Conservation (phyloP, 2,113 vertebrate genomes). For the Pluvianellus socialis region DNA sequence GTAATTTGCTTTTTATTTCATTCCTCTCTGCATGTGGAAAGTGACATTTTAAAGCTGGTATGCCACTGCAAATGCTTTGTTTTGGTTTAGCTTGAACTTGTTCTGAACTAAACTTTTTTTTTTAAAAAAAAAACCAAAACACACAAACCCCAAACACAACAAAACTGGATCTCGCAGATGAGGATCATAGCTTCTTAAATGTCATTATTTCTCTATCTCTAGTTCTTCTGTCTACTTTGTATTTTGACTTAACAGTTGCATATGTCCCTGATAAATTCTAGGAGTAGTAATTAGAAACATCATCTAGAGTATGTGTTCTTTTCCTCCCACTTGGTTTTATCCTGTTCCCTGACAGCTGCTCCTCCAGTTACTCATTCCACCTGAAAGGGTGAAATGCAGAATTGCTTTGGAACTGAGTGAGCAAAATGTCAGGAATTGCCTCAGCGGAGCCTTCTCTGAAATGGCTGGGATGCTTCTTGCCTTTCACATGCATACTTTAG, state of each 20-base stretch:
- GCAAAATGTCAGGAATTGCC: not conserved
- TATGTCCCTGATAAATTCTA: not conserved
- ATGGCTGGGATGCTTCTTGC: not conserved
- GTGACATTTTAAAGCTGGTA: not conserved
- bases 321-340: not conserved
- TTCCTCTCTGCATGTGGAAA: not conserved
- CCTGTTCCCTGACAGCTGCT: not conserved
- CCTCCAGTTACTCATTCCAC: not conserved
- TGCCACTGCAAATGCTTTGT: not conserved
- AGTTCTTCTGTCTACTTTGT: not conserved
- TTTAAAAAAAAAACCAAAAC: not conserved
- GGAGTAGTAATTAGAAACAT: not conserved
- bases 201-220: not conserved
- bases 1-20: not conserved
- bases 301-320: not conserved
- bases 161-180: not conserved
- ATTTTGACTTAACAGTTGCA: not conserved
- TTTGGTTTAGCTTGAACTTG: not conserved
- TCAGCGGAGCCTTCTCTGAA: not conserved
- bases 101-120: not conserved
- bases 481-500: slow-evolving; percentile 58
- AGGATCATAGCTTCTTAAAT: not conserved
- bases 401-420: not conserved
- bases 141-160: too few relatives aligned
- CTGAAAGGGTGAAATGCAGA: not conserved